Base-by-base conservation (phyloP, 2,888 invertebrate genomes). In the Lasioglossum marginatum region DNA sequence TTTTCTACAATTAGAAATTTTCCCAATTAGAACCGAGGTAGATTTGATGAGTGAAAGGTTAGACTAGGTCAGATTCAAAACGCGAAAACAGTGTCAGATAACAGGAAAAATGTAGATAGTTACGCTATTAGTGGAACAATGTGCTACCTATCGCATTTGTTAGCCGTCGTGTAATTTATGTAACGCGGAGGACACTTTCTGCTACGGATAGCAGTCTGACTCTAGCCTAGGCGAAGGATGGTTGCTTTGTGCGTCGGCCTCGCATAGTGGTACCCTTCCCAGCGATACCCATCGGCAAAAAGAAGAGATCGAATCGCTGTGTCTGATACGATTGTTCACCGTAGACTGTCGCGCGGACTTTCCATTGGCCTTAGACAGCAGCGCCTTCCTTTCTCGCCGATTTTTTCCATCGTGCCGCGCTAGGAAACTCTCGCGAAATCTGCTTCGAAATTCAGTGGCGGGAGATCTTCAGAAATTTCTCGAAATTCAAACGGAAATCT, bases 291-390 rank as follows among this genome's bases (percentile, higher is more conserved):
- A 43, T 57, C 43, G 76, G 63, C 37, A 52, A 37, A 70, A 37
- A 19, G 57, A 75, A n/a, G 19, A 52, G 40, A 70, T 70, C 70
- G 40, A 52, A 34, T 48, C 73, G 73, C 34, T 10, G 68, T 68
- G 70, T 10, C 40, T 52, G 48, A 1, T n/a, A 52, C 40, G 75
- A 75, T 60, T 52, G 73, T 48, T 73, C 73, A 34, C 48, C 31
- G 34, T 19, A 19, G 48, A 72, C 48, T 52, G 73, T 73, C 73
- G 34, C 14, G 23, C 6, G 3, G 70, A 73, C 77, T 77, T 60
- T 77, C 77, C 52, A 70, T n/a, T 37, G 77, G 34, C 63, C 63
- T 66, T 70, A 70, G 40, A 52, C 77, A 52, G 23, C 48, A 68
- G 48, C 48, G 34, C 34, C 68, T 68, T 70, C n/a, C 60, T 45